Conservation (phyloP, 2,113 vertebrate species). For the Mandrillus leucophaeus region DNA sequence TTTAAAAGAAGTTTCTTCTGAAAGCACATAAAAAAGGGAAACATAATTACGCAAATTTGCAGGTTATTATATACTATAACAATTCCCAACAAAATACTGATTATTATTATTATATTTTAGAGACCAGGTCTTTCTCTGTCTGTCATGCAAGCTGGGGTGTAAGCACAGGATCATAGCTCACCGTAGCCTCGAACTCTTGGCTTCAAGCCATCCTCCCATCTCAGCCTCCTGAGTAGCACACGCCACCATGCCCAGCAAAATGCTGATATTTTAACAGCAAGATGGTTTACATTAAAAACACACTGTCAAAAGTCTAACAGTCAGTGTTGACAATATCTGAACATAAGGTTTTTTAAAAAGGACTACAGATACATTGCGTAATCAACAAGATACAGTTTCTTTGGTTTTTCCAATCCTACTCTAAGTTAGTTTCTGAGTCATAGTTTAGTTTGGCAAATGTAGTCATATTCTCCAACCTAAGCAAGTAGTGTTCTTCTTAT, state of each 20-base stretch:
- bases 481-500: background rate
- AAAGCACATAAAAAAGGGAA: constrained; percentile 47
- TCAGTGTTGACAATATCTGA: background rate
- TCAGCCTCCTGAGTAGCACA: too few relatives aligned
- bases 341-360: background rate
- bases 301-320: background rate
- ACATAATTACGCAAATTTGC: background rate
- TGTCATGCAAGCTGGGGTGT: too few relatives aligned
- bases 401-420: background rate
- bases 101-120: too few relatives aligned
- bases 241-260: background rate
- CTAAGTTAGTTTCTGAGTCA: constrained; percentile 41
- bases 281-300: constrained; percentile 24
- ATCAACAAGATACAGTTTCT: background rate
- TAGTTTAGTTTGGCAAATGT: background rate
- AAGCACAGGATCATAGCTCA: too few relatives aligned
- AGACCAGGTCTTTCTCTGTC: too few relatives aligned
- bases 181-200: too few relatives aligned
- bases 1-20: background rate
- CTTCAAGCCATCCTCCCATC: too few relatives aligned
- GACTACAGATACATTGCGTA: background rate
- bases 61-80: background rate
- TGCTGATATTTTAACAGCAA: background rate
- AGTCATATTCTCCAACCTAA: constrained; percentile 13
- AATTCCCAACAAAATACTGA: background rate